Base-by-base conservation (phyloP, 2,797 vertebrate species). In the Phrynocephalus vlangalii region DNA sequence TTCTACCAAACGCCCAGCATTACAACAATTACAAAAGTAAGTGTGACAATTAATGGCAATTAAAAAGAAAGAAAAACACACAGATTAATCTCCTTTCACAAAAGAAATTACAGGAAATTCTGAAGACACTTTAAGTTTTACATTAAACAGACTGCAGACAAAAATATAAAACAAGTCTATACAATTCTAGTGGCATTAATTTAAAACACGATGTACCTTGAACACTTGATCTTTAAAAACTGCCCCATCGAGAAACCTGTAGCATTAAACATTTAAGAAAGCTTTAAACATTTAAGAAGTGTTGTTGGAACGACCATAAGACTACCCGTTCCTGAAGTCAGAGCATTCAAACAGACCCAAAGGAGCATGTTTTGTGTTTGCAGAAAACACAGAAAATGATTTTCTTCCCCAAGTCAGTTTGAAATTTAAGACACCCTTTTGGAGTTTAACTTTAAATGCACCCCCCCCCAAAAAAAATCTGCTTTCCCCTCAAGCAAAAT, bases 351-450 rank as follows among this genome's bases (percentile, higher is more conserved):
- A 85, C 79, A 24, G 91, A 82, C 82, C 85, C 83, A 93, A 86
- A 89, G 79, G 82, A 86, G 63, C 70, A 71, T 92, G 93, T 91
- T 88, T 77, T 73, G 77, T 75, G 91, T 91, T 93, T 91, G 91
- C 85, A 92, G 86, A 90, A 91, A 92, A 93, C 89, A 90, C 82
- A 94, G 85, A 84, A 92, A 92, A 86, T 90, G 70, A 72, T 94
- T 90, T 91, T 89, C 86, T 86, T 90, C 86, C 30, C 89, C 73
- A 84, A 92, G 84, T 78, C 78, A 50, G 68, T 83, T 84, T 91
- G 91, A 94, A 93, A 94, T 84, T 87, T 72, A 91, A 94, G 93
- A 85, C 66, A 67, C 63, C 66, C 44, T 2, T 67, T 73, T n/a
- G 26, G 10, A 84, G 71, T 60, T 77, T n/a, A 24, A 56, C n/a